These are phyloP conservation scores for Hypomesus transpacificus DNA, from an alignment of 2,113 vertebrate species.

Conservation along the genomic window DNA sequence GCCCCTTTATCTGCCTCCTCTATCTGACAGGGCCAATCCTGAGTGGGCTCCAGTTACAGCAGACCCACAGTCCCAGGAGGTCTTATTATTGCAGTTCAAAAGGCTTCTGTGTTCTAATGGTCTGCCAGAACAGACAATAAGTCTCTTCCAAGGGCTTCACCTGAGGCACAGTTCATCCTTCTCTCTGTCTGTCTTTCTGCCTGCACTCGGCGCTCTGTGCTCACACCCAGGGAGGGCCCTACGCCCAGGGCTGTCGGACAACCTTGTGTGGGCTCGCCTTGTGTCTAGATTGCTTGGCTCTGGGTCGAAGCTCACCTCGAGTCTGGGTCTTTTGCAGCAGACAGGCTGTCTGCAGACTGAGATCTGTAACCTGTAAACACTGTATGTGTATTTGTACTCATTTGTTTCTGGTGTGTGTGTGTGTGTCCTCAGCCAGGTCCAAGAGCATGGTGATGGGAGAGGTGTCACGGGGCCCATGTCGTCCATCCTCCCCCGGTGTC, in stretches of 20 bases:
- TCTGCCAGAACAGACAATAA: conserved; percentile 47
- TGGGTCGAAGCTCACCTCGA: too few relatives aligned
- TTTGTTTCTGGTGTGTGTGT: conserved; percentile 14
- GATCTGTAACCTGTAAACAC: background rate
- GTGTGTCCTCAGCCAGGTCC: conserved; percentile 77
- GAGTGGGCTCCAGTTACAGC: conserved; percentile 42
- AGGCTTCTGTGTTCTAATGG: conserved; percentile 30
- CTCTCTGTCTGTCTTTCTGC: background rate
- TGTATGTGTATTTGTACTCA: background rate
- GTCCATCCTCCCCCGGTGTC: conserved; percentile 68
- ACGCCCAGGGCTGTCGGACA: background rate
- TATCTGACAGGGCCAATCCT: conserved; percentile 39
- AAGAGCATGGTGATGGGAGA: conserved; percentile 97
- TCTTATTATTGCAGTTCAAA: conserved; percentile 58
- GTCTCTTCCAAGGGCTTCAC: conserved; percentile 55
- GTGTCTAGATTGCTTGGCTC: background rate
- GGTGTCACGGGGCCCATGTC: conserved; percentile 65
- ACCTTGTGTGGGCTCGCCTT: conserved; percentile 19
- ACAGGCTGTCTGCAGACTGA: background rate
- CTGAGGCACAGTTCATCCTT: conserved; percentile 41
- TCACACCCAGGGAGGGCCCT: background rate
- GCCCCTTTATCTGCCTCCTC: conserved; percentile 3
- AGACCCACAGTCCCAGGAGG: conserved; percentile 57
- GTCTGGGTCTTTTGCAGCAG: too few relatives aligned
- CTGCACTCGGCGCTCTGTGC: background rate